Base-by-base conservation (phyloP, 92 coral and sea anemone genomes). In the Siderastrea siderea region DNA sequence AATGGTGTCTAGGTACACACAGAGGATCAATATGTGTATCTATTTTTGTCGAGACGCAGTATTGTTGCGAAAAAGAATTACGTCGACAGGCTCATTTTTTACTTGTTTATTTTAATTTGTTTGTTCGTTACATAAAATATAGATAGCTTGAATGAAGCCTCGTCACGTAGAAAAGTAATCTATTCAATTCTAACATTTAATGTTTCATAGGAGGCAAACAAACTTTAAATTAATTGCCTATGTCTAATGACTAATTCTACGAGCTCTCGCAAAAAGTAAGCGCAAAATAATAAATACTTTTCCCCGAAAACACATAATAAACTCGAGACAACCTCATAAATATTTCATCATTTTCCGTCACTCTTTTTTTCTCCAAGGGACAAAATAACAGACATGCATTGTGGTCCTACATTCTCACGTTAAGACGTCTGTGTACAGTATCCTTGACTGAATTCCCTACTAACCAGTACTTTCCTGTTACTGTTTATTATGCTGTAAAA, bases 131-230 rank as follows among this genome's bases (percentile, higher is more conserved):
- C 58, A 45, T 12, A 19, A 78, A 78, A 64, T 50, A 62, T 63
- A 79, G 72, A 63, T 43, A 57, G 47, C 44, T 16, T 9, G 19
- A 26, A 74, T 76, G 43, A 50, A 16, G 43, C 59, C 48, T 48
- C 12, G 50, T 79, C 60, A 64, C 49, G 83, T 79, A 79, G 16
- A 63, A 63, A 79, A 79, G 46, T 19, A 4, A 64, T 5, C 51
- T 26, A 49, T 17, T 62, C 51, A 63, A 60, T 3, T 44, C 66
- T 58, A 45, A 44, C 10, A 9, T 43, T n/a, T 14, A 2, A 17
- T 38, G 43, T 10, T 11, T 67, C 3, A 10, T 67, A 1, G 13
- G 71, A 67, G 71, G 47, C 71, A 67, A 67, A 67, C 16, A 14
- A 61, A 61, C 5, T 2, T 19, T n/a, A n/a, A 26, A 26, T 26